Evolutionary conservation across 2,888 invertebrate species (phyloP).

Genomic region (Mellilla xanthometata): DNA sequence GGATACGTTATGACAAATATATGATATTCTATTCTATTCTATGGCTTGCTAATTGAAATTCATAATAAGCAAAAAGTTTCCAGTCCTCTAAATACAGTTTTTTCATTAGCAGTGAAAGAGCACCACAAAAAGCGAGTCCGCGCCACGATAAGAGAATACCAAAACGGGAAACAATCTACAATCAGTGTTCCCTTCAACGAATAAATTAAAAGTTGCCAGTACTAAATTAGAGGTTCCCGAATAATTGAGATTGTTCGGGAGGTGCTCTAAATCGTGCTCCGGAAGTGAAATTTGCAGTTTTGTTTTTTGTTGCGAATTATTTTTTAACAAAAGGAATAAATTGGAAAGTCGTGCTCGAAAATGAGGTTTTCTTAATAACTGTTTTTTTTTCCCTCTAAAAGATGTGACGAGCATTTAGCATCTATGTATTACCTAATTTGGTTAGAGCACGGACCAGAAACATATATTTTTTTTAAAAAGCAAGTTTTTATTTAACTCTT

Average conservation of each 20-base stretch:
- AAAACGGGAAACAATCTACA: slow-evolving; percentile 63
- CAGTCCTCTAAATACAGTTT: slow-evolving; percentile 24
- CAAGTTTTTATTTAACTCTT: too few relatives aligned
- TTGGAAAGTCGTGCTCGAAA: too few relatives aligned
- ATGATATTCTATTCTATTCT: too few relatives aligned
- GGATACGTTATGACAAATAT: too few relatives aligned
- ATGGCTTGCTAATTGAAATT: too few relatives aligned
- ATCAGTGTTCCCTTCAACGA: slow-evolving; percentile 57
- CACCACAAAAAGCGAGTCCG: slow-evolving; percentile 41
- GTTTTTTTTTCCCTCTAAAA: too few relatives aligned
- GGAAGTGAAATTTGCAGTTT: slow-evolving; percentile 23
- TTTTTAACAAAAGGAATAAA: slow-evolving; percentile 14
- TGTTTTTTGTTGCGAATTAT: slow-evolving; percentile 21
- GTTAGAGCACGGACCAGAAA: too few relatives aligned
- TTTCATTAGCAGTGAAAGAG: slow-evolving; percentile 31
- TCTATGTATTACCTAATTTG: too few relatives aligned
- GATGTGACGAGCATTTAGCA: too few relatives aligned
- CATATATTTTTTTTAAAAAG: too few relatives aligned
- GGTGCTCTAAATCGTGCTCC: slow-evolving; percentile 33
- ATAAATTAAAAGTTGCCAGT: slow-evolving; percentile 64
- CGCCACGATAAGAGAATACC: slow-evolving; percentile 51
- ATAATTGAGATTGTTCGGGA: slow-evolving; percentile 57
- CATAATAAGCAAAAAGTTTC: background rate
- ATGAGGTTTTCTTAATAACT: slow-evolving; percentile 8
- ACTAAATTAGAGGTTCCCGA: slow-evolving; percentile 58